phyloP scores from a whole-genome alignment of 2,113 vertebrate genomes.

The Progne subis region DNA sequence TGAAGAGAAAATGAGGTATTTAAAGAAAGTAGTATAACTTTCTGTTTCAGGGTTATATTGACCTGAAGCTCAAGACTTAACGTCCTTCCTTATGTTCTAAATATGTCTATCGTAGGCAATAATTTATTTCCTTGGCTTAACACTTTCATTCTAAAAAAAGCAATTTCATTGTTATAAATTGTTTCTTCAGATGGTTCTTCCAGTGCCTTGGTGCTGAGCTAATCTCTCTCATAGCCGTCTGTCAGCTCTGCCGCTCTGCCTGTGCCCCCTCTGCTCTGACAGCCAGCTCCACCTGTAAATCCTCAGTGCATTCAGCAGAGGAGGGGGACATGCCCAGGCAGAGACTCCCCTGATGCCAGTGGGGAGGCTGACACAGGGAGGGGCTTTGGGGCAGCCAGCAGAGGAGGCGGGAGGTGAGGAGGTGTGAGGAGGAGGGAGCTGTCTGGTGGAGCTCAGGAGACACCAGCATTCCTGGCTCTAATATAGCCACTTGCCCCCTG shows the following conservation, averaged over 20 bases:
- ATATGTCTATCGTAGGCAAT: slow-evolving; percentile 46
- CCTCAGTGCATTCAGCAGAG: neutral
- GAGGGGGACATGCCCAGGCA: neutral
- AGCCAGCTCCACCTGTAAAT: neutral
- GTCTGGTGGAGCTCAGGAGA: neutral
- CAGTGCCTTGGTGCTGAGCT: neutral
- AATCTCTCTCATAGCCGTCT: neutral
- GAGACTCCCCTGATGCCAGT: neutral
- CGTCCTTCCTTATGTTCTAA: slow-evolving; percentile 33
- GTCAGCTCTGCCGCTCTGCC: neutral
- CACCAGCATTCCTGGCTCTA: neutral
- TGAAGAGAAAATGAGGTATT: slow-evolving; percentile 50
- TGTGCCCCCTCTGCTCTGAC: neutral
- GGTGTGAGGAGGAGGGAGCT: neutral
- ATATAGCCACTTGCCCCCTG: neutral
- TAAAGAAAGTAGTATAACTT: slow-evolving; percentile 31
- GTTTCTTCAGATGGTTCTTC: neutral
- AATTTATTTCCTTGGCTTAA: slow-evolving; percentile 71
- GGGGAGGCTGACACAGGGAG: neutral
- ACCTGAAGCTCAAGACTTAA: slow-evolving; percentile 19
- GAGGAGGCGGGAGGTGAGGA: neutral
- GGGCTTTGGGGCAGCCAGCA: neutral
- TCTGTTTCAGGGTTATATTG: slow-evolving; percentile 23
- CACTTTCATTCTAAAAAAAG: slow-evolving; percentile 60
- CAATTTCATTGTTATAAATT: neutral